These are phyloP conservation scores for Hipparchia semele DNA, from an alignment of 2,888 invertebrate genomes.

Conservation along the genomic window DNA sequence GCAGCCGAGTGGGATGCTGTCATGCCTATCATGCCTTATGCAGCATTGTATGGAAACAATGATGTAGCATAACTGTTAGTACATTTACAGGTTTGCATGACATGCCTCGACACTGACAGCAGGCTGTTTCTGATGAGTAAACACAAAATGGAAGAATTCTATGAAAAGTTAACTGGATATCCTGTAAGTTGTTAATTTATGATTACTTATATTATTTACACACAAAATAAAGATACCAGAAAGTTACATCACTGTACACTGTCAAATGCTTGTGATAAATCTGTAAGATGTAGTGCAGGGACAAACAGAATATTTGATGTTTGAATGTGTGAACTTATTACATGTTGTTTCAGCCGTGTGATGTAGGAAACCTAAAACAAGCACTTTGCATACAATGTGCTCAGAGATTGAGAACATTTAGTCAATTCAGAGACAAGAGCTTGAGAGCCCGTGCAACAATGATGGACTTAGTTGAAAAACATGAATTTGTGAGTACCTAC, in stretches of 20 bases:
- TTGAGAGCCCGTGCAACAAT: neutral
- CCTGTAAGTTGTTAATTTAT: neutral
- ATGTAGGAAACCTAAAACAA: neutral
- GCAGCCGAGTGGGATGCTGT: too few species aligned
- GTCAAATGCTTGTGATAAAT: too few species aligned
- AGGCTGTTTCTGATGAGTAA: neutral
- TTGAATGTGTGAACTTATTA: neutral
- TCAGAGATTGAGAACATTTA: neutral
- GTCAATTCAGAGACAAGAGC: neutral
- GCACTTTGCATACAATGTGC: neutral
- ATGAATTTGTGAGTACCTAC: neutral
- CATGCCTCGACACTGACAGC: neutral
- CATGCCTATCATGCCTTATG: too few species aligned
- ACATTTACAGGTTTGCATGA: neutral
- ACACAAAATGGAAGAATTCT: neutral
- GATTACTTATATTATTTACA: neutral
- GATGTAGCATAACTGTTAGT: neutral
- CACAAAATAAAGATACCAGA: too few species aligned
- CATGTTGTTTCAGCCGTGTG: neutral
- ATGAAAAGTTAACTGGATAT: neutral
- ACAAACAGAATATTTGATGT: neutral
- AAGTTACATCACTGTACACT: too few species aligned
- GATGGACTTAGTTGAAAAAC: neutral
- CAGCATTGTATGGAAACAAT: too few species aligned
- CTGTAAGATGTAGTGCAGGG: too few species aligned